Evolutionary conservation across 2,797 vertebrate genomes (phyloP).

Genomic region (Enteromius anoplus): DNA sequence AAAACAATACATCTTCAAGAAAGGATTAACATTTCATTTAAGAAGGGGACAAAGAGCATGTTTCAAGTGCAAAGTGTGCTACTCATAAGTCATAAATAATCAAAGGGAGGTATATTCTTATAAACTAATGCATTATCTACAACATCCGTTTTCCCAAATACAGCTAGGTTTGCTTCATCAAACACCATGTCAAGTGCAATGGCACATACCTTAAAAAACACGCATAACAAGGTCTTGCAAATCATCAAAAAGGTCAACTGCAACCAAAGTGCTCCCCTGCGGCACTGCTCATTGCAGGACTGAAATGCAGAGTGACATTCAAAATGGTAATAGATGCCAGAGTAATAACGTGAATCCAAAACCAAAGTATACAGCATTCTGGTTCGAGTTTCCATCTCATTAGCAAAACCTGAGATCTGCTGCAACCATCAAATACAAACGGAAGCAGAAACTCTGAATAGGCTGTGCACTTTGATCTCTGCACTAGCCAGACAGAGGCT

Average conservation of each 20-base stretch:
- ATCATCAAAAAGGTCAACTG: constrained; percentile 3
- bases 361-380: constrained; percentile 10
- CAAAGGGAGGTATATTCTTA: background rate
- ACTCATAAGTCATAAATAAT: background rate
- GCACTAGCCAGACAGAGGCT: constrained; percentile 56
- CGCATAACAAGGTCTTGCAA: background rate
- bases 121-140: background rate
- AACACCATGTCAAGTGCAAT: background rate
- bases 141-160: background rate
- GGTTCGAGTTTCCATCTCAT: constrained; percentile 22
- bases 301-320: background rate
- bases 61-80: background rate
- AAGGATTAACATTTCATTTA: background rate
- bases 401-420: constrained; percentile 21
- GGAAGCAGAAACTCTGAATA: constrained; percentile 41
- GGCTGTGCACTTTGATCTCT: constrained; percentile 63
- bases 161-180: background rate
- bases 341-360: constrained; percentile 20
- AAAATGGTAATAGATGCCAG: background rate
- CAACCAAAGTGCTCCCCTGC: background rate
- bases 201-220: background rate
- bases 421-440: constrained; percentile 50
- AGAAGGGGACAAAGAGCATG: background rate
- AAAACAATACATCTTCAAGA: background rate
- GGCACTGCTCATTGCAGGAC: background rate